Evolutionary conservation across 2,797 vertebrate species (phyloP).

Genomic region (Enteromius fasciolatus): DNA sequence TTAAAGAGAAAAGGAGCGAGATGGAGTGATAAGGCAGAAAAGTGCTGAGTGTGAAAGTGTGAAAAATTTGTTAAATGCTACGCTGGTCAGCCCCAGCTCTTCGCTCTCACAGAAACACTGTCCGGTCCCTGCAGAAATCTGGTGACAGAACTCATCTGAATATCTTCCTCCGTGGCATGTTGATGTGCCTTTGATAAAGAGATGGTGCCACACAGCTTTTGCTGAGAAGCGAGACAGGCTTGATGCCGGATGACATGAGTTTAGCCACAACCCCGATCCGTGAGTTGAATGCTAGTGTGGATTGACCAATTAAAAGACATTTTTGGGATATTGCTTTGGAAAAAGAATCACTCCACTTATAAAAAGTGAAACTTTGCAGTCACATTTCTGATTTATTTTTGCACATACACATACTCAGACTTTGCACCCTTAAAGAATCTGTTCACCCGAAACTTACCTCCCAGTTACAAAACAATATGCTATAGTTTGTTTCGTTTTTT

Average conservation of each 20-base stretch:
- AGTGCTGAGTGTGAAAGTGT: conserved; percentile 16
- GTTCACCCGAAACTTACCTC: neutral
- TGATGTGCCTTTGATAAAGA: conserved; percentile 15
- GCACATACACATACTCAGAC: neutral
- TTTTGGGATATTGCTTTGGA: neutral
- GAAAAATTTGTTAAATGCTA: neutral
- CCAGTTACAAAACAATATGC: neutral
- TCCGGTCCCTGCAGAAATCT: neutral
- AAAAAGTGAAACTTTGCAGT: neutral
- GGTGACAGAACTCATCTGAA: neutral
- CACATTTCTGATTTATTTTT: neutral
- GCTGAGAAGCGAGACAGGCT: neutral
- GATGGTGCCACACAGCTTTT: neutral
- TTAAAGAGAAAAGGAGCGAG: conserved; percentile 21
- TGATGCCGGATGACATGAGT: neutral
- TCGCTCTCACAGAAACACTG: neutral
- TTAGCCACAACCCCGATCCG: neutral
- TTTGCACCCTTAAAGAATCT: neutral
- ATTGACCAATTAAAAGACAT: neutral
- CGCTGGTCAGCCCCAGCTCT: neutral
- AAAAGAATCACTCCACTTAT: neutral
- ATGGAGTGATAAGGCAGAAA: neutral
- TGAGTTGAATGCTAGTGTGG: neutral
- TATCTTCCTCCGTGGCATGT: neutral
- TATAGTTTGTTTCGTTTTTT: neutral